phyloP scores from a whole-genome alignment of 2,797 vertebrate genomes.

The Cirrhinus mrigala region DNA sequence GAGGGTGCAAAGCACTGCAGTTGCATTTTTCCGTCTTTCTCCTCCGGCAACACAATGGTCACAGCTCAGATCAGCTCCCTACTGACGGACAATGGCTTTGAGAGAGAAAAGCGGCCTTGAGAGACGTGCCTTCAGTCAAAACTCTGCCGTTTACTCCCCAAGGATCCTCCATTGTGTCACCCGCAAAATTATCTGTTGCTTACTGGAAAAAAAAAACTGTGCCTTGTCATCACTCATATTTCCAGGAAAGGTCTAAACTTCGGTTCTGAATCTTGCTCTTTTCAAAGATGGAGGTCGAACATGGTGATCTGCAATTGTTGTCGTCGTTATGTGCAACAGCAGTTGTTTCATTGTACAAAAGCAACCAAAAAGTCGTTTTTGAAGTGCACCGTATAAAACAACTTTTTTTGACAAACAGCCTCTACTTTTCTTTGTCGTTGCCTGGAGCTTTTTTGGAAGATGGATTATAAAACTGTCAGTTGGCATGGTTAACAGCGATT shows the following conservation, averaged over 20 bases:
- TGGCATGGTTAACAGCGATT: slow-evolving; percentile 42
- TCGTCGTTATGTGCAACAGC: background rate
- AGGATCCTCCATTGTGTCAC: slow-evolving; percentile 39
- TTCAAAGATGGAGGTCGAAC: slow-evolving; percentile 4
- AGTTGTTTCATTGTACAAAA: background rate
- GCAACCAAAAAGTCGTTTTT: background rate
- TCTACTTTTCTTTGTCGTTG: slow-evolving; percentile 20
- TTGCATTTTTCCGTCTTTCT: slow-evolving; percentile 43
- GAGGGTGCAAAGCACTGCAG: slow-evolving; percentile 25
- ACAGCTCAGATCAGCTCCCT: slow-evolving; percentile 45
- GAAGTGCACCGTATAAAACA: background rate
- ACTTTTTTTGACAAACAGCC: slow-evolving; percentile 18
- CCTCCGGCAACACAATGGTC: slow-evolving; percentile 30
- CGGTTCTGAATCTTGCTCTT: background rate
- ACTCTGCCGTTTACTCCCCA: slow-evolving; percentile 40
- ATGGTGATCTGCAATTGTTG: background rate
- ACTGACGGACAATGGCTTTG: slow-evolving; percentile 41
- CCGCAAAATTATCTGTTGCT: slow-evolving; percentile 32
- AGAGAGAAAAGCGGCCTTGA: slow-evolving; percentile 35
- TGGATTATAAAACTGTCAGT: slow-evolving; percentile 26
- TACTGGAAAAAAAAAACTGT: background rate
- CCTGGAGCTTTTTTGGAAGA: slow-evolving; percentile 6
- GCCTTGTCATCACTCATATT: background rate
- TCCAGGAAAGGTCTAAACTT: background rate
- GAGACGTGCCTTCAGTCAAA: slow-evolving; percentile 54